Percentiles rank a stretch among this genome's conserved stretches.
phyloP scores from a whole-genome alignment of 2,113 vertebrate genomes.

The Microcebus lehilahytsara region DNA sequence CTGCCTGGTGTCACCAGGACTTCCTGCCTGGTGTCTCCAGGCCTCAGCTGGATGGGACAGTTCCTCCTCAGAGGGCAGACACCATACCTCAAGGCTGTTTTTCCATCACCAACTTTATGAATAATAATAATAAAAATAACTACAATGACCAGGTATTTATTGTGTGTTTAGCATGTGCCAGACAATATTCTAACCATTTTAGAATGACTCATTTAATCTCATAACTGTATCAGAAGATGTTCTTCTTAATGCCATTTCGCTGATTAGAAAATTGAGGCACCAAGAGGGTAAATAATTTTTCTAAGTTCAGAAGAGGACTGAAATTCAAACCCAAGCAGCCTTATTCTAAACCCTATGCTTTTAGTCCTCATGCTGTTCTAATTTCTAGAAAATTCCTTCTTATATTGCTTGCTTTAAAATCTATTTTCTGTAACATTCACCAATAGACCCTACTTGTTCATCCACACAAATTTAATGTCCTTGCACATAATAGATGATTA shows the following conservation, averaged over 20 bases:
- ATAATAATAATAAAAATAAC: neutral
- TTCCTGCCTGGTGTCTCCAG: neutral
- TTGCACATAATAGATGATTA: neutral
- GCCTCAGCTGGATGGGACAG: accelerated
- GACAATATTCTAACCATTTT: neutral
- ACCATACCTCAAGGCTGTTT: neutral
- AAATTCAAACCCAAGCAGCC: neutral
- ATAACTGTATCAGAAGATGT: neutral
- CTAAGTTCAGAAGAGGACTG: neutral
- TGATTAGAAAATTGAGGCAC: neutral
- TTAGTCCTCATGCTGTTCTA: neutral
- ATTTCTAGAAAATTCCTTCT: slow-evolving; percentile 11
- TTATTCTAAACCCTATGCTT: neutral
- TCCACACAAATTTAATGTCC: neutral
- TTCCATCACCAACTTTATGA: neutral
- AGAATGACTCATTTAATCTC: neutral
- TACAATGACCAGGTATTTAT: neutral
- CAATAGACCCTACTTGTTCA: neutral
- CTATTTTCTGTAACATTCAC: neutral
- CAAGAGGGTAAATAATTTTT: neutral
- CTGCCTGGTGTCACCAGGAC: neutral
- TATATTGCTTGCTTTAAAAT: neutral
- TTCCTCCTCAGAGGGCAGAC: neutral
- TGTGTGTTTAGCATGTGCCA: neutral
- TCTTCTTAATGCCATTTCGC: neutral